These are phyloP conservation scores for Melozone crissalis DNA, from an alignment of 2,113 vertebrate genomes.

Conservation along the genomic window DNA sequence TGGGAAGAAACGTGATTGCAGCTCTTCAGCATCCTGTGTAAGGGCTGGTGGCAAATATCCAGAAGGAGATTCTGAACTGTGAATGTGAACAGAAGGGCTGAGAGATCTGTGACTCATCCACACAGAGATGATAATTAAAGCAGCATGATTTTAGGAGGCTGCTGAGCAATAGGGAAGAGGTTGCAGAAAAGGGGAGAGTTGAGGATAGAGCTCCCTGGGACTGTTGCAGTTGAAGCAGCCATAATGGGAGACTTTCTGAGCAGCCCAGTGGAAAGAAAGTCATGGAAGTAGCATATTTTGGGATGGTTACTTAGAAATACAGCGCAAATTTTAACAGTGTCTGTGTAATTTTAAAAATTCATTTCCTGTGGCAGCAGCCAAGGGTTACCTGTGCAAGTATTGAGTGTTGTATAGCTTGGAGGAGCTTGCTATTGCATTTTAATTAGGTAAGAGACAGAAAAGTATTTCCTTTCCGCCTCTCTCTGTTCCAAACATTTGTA, in stretches of 20 bases:
- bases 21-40: neutral
- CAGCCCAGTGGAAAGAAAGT: neutral
- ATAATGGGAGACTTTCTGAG: neutral
- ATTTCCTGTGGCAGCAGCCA: neutral
- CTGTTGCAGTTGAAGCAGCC: neutral
- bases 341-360: neutral
- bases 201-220: neutral
- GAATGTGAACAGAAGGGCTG: slow-evolving; percentile 56
- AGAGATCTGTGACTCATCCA: slow-evolving; percentile 48
- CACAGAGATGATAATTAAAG: slow-evolving; percentile 58
- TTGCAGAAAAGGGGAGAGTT: neutral
- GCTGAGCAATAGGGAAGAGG: slow-evolving; percentile 7
- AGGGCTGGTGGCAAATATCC: slow-evolving; percentile 54
- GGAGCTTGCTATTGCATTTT: neutral
- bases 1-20: slow-evolving; percentile 39
- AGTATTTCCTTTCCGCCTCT: neutral
- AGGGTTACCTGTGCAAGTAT: neutral
- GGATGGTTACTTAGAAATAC: neutral
- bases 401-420: neutral
- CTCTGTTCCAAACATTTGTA: neutral
- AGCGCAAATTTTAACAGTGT: neutral
- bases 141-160: slow-evolving; percentile 56
- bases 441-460: neutral
- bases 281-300: neutral
- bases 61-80: slow-evolving; percentile 44